These are phyloP conservation scores for Platorchestia sp. DNA, from an alignment of 1,140 invertebrate genomes.

Conservation along the genomic window DNA sequence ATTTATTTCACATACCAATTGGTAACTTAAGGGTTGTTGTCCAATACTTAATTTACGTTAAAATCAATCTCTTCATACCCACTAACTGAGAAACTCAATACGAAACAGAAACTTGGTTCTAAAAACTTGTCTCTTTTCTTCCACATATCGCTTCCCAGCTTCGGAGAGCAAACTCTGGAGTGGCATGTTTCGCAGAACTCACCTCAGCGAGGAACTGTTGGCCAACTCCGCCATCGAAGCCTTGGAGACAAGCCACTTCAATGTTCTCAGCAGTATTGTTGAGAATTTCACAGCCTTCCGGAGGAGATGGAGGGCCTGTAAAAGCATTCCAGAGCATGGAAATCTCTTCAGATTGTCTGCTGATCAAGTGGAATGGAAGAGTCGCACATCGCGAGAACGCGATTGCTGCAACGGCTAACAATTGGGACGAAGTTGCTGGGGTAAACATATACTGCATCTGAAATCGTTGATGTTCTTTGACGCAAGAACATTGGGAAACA, in stretches of 20 bases:
- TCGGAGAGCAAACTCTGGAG: no score
- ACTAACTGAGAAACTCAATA: no score
- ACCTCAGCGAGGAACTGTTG: constrained; percentile 87
- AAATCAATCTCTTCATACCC: no score
- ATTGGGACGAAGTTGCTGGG: background rate
- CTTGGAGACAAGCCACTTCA: constrained; percentile 81
- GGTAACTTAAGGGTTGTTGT: no score
- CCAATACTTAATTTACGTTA: no score
- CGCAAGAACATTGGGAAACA: background rate
- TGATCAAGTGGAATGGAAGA: background rate
- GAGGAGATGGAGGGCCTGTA: constrained; percentile 79
- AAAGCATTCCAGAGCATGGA: constrained; percentile 43
- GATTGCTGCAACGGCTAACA: background rate
- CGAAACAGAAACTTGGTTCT: no score
- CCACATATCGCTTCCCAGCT: no score
- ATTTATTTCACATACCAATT: no score
- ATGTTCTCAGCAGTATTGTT: constrained; percentile 88
- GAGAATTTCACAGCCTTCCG: constrained; percentile 88
- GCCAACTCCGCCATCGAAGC: constrained; percentile 87
- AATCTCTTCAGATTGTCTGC: background rate
- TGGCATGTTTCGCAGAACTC: background rate
- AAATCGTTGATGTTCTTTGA: background rate
- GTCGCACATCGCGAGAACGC: background rate
- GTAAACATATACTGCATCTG: background rate
- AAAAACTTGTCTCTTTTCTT: no score